Conservation (phyloP, 2,797 vertebrate genomes). For the Hipposideros larvatus region DNA sequence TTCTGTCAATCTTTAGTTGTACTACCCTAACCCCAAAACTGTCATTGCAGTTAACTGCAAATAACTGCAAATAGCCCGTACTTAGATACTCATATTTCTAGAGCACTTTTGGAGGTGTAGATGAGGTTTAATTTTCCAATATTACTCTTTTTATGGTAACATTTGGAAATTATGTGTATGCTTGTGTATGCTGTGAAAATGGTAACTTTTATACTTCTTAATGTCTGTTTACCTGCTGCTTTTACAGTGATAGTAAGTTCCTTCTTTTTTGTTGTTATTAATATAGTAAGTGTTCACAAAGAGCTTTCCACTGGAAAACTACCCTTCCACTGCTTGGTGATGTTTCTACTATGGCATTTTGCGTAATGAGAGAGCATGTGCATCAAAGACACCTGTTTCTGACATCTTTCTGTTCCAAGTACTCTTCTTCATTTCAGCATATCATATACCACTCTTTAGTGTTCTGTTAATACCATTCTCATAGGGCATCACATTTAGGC, state of each 20-base stretch:
- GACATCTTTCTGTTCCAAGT: not conserved
- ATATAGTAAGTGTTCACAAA: not conserved
- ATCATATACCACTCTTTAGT: not conserved
- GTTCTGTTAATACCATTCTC: not conserved
- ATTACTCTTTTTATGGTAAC: not conserved
- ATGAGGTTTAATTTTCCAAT: conserved; percentile 17
- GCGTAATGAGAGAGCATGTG: not conserved
- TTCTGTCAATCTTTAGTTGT: not conserved
- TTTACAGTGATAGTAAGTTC: not conserved
- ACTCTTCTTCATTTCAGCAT: not conserved
- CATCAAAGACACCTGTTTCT: not conserved
- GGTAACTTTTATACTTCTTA: not conserved
- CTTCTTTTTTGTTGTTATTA: conserved; percentile 1
- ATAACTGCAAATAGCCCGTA: not conserved
- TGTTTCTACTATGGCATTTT: not conserved
- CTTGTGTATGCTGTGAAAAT: not conserved
- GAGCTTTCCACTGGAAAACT: not conserved
- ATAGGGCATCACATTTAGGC: not conserved
- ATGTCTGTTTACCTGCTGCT: not conserved
- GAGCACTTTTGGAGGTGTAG: not conserved
- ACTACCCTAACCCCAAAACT: not conserved
- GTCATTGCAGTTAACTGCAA: not conserved
- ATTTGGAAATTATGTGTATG: not conserved
- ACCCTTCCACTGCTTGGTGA: not conserved
- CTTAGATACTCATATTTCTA: not conserved